Conservation (phyloP, 2,797 vertebrate genomes). For the Rhinoraja longicauda region DNA sequence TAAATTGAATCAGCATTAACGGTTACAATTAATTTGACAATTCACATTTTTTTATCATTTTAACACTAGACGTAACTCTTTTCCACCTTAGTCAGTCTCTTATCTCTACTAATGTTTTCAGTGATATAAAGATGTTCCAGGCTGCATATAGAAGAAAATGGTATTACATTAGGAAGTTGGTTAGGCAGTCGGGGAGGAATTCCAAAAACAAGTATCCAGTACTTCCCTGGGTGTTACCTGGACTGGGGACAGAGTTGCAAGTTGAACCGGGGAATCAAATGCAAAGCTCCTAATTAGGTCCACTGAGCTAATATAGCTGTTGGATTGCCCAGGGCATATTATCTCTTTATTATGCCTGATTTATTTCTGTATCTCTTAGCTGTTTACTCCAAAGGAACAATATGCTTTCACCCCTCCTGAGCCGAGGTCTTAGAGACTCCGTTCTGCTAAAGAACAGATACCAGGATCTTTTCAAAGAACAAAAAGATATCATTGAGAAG, state of each 20-base stretch:
- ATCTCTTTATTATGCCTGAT: slow-evolving; percentile 36
- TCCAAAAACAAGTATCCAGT: neutral
- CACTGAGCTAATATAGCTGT: slow-evolving; percentile 19
- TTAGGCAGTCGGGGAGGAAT: neutral
- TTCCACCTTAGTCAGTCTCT: neutral
- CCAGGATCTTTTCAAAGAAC: slow-evolving; percentile 35
- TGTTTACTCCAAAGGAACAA: slow-evolving; percentile 38
- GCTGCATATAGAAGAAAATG: neutral
- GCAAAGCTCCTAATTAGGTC: slow-evolving; percentile 1
- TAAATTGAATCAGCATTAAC: slow-evolving; percentile 12
- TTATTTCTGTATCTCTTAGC: slow-evolving; percentile 35
- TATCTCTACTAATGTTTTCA: neutral
- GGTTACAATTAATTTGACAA: neutral
- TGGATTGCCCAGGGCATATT: slow-evolving; percentile 8
- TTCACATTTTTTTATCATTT: neutral
- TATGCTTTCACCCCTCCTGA: slow-evolving; percentile 27
- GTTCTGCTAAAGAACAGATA: slow-evolving; percentile 37
- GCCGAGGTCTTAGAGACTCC: slow-evolving; percentile 28
- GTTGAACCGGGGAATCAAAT: slow-evolving; percentile 10
- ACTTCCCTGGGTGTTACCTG: neutral
- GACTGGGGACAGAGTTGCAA: neutral
- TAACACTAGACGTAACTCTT: neutral
- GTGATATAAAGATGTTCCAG: neutral
- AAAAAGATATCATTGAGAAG: slow-evolving; percentile 38
- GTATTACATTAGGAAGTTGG: neutral